Conservation (phyloP, 2,113 vertebrate genomes). For the Etheostoma cragini region DNA sequence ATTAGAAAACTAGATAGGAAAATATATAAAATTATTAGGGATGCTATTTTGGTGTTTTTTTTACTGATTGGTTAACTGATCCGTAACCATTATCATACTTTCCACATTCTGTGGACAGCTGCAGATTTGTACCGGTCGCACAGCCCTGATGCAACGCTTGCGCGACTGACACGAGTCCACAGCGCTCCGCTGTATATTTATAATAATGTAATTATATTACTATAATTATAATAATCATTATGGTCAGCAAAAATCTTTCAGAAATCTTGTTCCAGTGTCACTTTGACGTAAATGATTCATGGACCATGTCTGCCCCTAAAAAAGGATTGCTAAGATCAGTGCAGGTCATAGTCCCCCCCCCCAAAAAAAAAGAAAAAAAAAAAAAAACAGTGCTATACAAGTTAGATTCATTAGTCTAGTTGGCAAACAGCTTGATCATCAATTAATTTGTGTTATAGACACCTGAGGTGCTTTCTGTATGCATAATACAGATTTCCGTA, state of each 20-base stretch:
- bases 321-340: neutral
- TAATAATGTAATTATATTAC: too few relatives aligned
- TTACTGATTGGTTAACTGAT: too few relatives aligned
- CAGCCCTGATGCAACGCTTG: too few relatives aligned
- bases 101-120: too few relatives aligned
- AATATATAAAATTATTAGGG: neutral
- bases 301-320: neutral
- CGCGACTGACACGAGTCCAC: too few relatives aligned
- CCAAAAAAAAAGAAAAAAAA: neutral
- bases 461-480: neutral
- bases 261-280: neutral
- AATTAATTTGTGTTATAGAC: neutral
- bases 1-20: neutral
- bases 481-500: neutral
- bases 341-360: neutral
- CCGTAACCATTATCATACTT: too few relatives aligned
- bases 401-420: neutral
- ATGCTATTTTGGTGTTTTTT: too few relatives aligned
- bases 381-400: neutral
- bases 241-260: neutral
- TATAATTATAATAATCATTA: neutral
- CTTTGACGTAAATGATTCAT: neutral
- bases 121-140: too few relatives aligned
- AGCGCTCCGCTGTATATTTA: too few relatives aligned
- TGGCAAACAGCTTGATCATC: neutral